These are phyloP conservation scores for Drosophila rubida DNA, from an alignment of 2,888 invertebrate genomes.

Conservation along the genomic window DNA sequence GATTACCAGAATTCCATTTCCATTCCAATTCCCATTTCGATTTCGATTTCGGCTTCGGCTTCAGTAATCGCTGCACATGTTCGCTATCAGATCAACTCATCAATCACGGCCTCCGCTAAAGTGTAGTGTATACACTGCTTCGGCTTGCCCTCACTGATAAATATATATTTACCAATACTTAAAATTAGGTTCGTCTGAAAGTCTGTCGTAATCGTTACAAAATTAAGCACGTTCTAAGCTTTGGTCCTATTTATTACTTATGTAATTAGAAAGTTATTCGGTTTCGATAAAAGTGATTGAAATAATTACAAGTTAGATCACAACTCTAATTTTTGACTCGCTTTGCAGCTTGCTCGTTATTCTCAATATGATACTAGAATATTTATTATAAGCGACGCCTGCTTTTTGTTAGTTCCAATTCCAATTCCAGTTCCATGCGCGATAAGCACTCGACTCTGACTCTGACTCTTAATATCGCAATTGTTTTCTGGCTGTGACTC, in stretches of 20 bases:
- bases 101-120: conserved; percentile 5
- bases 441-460: conserved; percentile 2
- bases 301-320: too few species aligned
- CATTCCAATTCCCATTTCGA: background rate
- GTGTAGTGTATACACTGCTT: conserved; percentile 8
- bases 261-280: too few species aligned
- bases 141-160: conserved; percentile 1
- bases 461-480: conserved; percentile 48
- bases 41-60: background rate
- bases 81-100: conserved; percentile 15
- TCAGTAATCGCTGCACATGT: background rate
- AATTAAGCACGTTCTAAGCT: too few species aligned
- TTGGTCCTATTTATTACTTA: too few species aligned
- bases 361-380: conserved; percentile 37
- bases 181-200: too few species aligned
- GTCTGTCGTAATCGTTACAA: too few species aligned
- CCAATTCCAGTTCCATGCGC: conserved; percentile 49
- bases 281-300: too few species aligned
- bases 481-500: conserved; percentile 40
- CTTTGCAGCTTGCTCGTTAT: conserved; percentile 9
- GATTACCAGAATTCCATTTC: conserved; percentile 13
- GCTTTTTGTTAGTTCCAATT: conserved; percentile 36
- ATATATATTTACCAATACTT: background rate
- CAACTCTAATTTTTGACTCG: background rate
- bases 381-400: conserved; percentile 11